These are phyloP conservation scores for Notamacropus eugenii DNA, from an alignment of 2,797 vertebrate genomes.

Conservation along the genomic window DNA sequence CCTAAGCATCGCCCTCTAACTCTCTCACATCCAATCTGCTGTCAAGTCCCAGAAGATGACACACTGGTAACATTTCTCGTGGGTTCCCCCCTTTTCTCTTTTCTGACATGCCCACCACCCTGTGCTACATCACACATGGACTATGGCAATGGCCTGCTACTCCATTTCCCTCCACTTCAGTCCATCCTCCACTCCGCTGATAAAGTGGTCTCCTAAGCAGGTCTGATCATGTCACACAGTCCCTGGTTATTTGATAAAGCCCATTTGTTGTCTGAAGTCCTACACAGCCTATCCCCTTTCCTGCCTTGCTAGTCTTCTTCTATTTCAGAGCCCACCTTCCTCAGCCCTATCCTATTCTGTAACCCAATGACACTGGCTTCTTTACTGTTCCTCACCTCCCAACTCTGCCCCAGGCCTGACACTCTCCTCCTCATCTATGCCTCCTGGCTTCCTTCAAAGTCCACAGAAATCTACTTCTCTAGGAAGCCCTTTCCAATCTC, in stretches of 20 bases:
- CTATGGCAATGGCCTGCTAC: background rate
- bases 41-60: too few relatives aligned
- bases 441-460: background rate
- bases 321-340: too few relatives aligned
- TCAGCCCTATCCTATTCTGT: background rate
- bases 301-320: background rate
- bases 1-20: background rate
- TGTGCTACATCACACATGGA: background rate
- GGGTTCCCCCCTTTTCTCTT: too few relatives aligned
- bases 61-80: background rate
- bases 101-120: background rate
- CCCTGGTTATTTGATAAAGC: background rate
- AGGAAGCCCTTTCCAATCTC: background rate
- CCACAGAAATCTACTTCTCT: background rate
- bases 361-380: background rate
- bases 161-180: background rate
- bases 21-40: background rate
- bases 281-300: background rate
- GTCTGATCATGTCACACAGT: background rate
- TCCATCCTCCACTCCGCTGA: background rate
- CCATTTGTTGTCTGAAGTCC: background rate
- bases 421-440: background rate
- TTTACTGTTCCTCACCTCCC: background rate
- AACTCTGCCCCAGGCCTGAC: background rate
- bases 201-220: background rate